Percentiles rank a stretch among this genome's conserved stretches.
Evolutionary conservation across 2,113 vertebrate genomes (phyloP).

Genomic region (Ahaetulla prasina): DNA sequence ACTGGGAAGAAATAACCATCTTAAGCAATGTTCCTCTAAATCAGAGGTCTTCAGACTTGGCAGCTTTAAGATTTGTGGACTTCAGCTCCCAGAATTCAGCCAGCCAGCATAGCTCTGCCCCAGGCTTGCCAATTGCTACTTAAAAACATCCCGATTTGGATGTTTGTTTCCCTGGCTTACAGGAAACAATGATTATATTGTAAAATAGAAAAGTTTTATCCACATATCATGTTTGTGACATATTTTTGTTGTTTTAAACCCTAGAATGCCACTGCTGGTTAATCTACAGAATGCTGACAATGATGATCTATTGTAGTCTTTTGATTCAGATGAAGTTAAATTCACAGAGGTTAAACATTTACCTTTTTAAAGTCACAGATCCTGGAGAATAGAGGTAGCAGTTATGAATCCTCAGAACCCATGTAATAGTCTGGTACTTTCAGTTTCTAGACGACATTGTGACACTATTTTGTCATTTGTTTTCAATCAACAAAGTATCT

Average conservation of each 20-base stretch:
- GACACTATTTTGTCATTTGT: background rate
- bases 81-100: too few relatives aligned
- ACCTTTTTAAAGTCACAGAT: background rate
- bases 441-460: background rate
- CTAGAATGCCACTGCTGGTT: background rate
- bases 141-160: background rate
- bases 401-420: background rate
- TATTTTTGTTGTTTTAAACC: background rate
- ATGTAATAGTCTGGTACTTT: background rate
- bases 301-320: background rate
- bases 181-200: background rate
- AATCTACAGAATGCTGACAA: background rate
- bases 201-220: constrained; percentile 20
- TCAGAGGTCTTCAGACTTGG: too few relatives aligned
- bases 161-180: background rate
- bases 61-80: too few relatives aligned
- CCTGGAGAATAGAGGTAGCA: background rate
- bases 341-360: background rate
- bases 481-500: background rate
- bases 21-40: background rate
- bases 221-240: background rate
- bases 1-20: background rate
- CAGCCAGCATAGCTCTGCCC: too few relatives aligned
- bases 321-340: background rate
- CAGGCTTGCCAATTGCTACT: background rate